Percentiles rank a stretch among this genome's conserved stretches.
phyloP scores from a whole-genome alignment of 2,113 vertebrate genomes.

The Astur gentilis region DNA sequence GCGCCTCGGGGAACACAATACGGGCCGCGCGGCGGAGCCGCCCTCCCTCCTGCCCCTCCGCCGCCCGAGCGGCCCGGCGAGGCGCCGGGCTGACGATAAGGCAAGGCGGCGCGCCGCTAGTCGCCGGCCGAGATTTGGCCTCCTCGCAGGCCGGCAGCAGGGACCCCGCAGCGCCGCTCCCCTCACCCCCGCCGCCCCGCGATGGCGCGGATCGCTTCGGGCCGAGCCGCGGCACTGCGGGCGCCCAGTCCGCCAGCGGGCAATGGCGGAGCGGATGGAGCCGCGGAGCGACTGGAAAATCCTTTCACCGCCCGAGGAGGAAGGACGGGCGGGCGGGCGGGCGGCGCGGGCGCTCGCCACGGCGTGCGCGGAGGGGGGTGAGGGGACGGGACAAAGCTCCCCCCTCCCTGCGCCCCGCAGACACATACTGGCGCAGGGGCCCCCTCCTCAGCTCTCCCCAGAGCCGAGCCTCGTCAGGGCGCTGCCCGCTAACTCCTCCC shows the following conservation, averaged over 20 bases:
- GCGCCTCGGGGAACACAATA: background rate
- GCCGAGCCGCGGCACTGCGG: background rate
- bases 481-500: background rate
- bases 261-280: background rate
- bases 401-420: background rate
- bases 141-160: background rate
- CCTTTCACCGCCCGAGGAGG: background rate
- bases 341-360: background rate
- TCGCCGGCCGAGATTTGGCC: background rate
- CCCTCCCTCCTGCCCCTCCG: background rate
- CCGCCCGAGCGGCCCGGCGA: background rate
- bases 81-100: background rate
- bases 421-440: fast-evolving
- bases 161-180: background rate
- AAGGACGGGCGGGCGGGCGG: background rate
- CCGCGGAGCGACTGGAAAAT: background rate
- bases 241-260: fast-evolving
- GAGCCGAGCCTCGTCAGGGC: too few relatives aligned
- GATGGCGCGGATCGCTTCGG: background rate
- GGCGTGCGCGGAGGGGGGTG: background rate
- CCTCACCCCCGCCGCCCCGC: background rate
- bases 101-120: background rate
- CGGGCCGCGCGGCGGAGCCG: background rate
- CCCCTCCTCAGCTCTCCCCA: background rate
- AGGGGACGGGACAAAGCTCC: background rate